phyloP scores from a whole-genome alignment of 2,888 invertebrate species.

The Proisotoma minuta region DNA sequence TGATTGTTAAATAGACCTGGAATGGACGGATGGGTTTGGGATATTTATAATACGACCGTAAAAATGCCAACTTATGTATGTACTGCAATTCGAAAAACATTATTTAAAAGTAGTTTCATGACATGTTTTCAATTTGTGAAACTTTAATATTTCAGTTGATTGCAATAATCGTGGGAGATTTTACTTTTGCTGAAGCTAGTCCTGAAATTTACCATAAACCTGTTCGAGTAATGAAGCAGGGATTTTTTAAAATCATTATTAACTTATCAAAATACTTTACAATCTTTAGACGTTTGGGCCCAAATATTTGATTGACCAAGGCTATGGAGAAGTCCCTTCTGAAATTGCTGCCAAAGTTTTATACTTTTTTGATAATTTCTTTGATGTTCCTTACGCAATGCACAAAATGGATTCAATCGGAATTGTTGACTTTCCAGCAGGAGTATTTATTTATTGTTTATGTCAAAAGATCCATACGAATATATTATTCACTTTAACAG shows the following conservation, averaged over 20 bases:
- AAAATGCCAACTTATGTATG: conserved; percentile 58
- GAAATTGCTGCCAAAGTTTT: conserved; percentile 28
- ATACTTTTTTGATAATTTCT: conserved; percentile 18
- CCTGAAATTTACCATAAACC: conserved; percentile 32
- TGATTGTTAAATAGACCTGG: conserved; percentile 11
- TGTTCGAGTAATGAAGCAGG: conserved; percentile 32
- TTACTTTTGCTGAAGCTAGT: conserved; percentile 46
- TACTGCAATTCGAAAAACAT: too few species aligned
- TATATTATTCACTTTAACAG: conserved; percentile 8
- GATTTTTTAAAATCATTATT: neutral
- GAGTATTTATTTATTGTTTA: conserved; percentile 22
- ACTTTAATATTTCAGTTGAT: too few species aligned
- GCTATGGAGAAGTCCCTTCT: conserved; percentile 21
- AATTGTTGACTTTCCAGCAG: conserved; percentile 33
- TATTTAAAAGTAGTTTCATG: too few species aligned
- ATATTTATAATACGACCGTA: conserved; percentile 51
- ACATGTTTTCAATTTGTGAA: too few species aligned
- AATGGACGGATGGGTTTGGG: conserved; percentile 50
- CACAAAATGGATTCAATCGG: conserved; percentile 39
- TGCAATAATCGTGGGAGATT: conserved; percentile 56
- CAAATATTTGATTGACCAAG: conserved; percentile 28
- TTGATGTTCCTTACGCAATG: conserved; percentile 29
- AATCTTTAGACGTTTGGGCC: conserved; percentile 32
- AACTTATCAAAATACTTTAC: neutral
- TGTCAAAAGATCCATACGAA: neutral